Evolutionary conservation across 1,140 invertebrate species (phyloP), one percentile per base, ranked within the genome.

Genomic region (Battus philenor): DNA sequence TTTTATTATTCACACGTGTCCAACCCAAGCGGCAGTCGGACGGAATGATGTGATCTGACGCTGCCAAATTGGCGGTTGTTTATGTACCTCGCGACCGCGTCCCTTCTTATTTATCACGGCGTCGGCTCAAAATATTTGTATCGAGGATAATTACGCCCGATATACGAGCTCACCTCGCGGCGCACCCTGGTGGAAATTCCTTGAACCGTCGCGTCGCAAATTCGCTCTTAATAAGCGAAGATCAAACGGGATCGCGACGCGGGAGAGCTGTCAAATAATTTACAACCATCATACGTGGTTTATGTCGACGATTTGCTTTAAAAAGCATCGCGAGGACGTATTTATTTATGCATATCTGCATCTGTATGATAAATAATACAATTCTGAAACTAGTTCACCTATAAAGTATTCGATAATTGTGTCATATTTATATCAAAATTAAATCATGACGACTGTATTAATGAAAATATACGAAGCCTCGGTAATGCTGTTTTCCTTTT

Each of bases 1-100:
- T 61, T 78, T 81, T 73, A 81, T 78, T 54, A 64, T 55, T 44
- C 46, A 48, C 77, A 81, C 60, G 60, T 81, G 73, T 64, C 41
- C 20, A 36, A 47, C 43, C 43, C 59, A 52, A 33, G 27, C 57
- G 47, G 32, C 22, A 44, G 54, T 55, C 59, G 56, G 53, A 53
- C 57, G 44, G 47, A 48, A 48, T 54, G 58, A 61, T 61, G 44
- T 47, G 59, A 55, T 61, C 44, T 55, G 54, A 59, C 55, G 49
- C 44, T 51, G 56, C 60, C 59, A 60, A 69, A 66, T 59, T 50
- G 51, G 17, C 11, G 26, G 17, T 44, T 38, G 54, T 61, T 56
- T 64, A 52, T 59, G 52, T 44, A 45, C 44, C 57, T 54, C 56
- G 51, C 53, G 31, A 50, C 18, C 33, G 15, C 20, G 44, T 31